These are phyloP conservation scores for Cydia amplana DNA, from an alignment of 1,140 invertebrate species.

Conservation along the genomic window DNA sequence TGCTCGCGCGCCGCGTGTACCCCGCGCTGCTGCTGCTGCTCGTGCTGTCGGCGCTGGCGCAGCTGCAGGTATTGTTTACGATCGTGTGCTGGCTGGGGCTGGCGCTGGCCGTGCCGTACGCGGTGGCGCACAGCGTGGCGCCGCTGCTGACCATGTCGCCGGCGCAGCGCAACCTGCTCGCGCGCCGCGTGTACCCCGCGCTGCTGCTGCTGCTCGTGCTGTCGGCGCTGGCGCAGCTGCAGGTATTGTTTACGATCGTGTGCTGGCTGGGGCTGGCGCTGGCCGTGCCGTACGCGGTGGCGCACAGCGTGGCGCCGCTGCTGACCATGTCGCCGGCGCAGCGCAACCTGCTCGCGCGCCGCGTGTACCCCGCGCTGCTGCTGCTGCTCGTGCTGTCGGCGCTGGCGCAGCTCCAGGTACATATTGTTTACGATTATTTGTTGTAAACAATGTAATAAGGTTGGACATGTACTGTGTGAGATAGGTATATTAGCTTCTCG, in stretches of 20 bases:
- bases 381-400: constrained; percentile 84
- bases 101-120: constrained; percentile 94
- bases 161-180: constrained; percentile 87
- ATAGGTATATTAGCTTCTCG: no score
- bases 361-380: constrained; percentile 95
- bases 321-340: constrained; percentile 79
- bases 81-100: constrained; percentile 82
- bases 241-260: constrained; percentile 63
- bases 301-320: background rate
- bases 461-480: no score
- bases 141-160: constrained; percentile 88
- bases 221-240: constrained; percentile 86
- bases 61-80: constrained; percentile 81
- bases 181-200: constrained; percentile 95
- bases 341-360: constrained; percentile 89
- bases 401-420: constrained; percentile 87
- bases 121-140: constrained; percentile 89
- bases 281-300: background rate
- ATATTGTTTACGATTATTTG: no score
- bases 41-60: constrained; percentile 84
- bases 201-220: constrained; percentile 86
- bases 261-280: no score
- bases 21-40: constrained; percentile 90
- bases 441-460: no score
- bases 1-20: constrained; percentile 94